Evolutionary conservation across 1,140 invertebrate genomes (phyloP), one percentile per base, ranked within the genome.

Genomic region (Drosophila leontia): DNA sequence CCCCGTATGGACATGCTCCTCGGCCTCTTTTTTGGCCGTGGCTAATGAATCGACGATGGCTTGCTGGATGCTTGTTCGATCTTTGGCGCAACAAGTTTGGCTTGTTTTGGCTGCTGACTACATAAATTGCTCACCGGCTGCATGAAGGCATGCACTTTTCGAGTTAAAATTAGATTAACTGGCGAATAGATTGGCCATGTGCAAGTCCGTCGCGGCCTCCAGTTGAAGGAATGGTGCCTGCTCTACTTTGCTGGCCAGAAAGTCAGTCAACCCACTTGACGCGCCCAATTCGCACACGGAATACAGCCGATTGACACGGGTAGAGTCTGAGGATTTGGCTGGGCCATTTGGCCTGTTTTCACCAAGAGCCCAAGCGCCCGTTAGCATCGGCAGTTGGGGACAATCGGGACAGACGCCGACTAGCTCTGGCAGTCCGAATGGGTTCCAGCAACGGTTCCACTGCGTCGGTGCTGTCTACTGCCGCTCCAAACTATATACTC

Each of bases 161-260:
- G 48, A 87, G 83, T 88, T 88, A 90, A 88, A 88, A 80, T 87
- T 88, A 88, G 84, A 88, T 87, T 87, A 90, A 75, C 70, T 90
- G 65, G 64, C 62, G 69, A 32, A 45, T 53, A 65, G 61, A 63
- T 64, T 47, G 32, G 26, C 34, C 42, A n/a, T 68, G 35, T 39
- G 63, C 56, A 39, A 32, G 69, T 26, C 35, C 44, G 57, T 13
- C 26, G 44, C 32, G 51, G 45, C 55, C 45, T 58, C 39, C 29
- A 70, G 32, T 45, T 47, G 32, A 2, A 9, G 29, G 32, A 70
- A 56, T 37, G 44, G 72, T 64, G 50, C 19, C 37, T 64, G 72
- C 53, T 75, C 45, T 35, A 64, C 59, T 76, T 76, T 32, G 44
- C 34, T 29, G 41, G 63, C 56, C 63, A 17, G 32, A 53, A 47